Conservation (phyloP, 2,888 invertebrate genomes). For the Allacma fusca region DNA sequence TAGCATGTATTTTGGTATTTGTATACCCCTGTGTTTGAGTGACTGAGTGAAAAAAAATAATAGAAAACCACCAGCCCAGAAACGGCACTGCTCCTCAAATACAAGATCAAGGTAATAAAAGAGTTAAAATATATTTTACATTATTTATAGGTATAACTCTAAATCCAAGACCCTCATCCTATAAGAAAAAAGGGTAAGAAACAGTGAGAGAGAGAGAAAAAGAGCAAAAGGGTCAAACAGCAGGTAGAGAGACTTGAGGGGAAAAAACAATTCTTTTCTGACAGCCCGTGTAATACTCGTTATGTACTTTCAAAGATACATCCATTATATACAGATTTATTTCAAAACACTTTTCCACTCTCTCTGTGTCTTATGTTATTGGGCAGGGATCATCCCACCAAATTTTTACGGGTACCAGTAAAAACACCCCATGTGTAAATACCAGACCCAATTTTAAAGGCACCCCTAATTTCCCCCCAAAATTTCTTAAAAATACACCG, state of each 20-base stretch:
- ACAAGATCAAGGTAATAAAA: conserved; percentile 24
- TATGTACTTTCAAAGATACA: neutral
- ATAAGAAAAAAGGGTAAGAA: neutral
- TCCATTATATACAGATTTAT: too few species aligned
- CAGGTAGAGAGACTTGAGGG: conserved; percentile 29
- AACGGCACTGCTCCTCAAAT: neutral
- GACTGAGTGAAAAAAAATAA: too few species aligned
- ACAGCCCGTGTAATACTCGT: conserved; percentile 21
- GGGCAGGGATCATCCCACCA: too few species aligned
- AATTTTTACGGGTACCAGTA: too few species aligned
- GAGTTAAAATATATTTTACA: conserved; percentile 29
- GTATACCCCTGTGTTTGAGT: too few species aligned
- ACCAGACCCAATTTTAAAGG: too few species aligned
- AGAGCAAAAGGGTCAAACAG: conserved; percentile 42
- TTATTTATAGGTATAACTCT: conserved; percentile 19
- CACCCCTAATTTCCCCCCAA: too few species aligned
- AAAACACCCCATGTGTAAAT: too few species aligned
- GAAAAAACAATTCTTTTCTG: conserved; percentile 41
- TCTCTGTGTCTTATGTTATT: neutral
- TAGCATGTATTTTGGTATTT: too few species aligned
- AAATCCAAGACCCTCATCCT: too few species aligned
- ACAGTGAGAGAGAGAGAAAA: conserved; percentile 6
- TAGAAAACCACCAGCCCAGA: neutral
- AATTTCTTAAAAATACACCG: too few species aligned
- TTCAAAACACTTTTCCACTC: too few species aligned